Percentiles rank a stretch among this genome's conserved stretches.
These are phyloP conservation scores for Dreissena rostriformis DNA, from an alignment of 1,140 invertebrate genomes.

Conservation along the genomic window DNA sequence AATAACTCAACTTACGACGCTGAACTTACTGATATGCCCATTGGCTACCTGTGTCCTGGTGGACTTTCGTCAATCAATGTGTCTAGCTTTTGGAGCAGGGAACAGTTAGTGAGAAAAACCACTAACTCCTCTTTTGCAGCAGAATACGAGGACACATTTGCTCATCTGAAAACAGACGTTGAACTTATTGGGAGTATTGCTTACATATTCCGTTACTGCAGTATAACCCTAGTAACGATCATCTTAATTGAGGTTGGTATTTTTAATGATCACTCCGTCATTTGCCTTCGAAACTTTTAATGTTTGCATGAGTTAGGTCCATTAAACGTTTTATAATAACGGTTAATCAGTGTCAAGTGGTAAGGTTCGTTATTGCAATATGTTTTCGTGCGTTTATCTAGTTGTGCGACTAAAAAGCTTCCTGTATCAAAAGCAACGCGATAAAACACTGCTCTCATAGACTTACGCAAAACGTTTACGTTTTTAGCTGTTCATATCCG, in stretches of 20 bases:
- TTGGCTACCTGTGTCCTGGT: not conserved
- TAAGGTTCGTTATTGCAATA: too few species aligned
- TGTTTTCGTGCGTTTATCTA: too few species aligned
- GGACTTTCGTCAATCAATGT: not conserved
- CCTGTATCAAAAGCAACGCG: too few species aligned
- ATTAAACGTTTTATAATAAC: too few species aligned
- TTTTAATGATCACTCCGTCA: not conserved
- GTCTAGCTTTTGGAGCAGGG: not conserved
- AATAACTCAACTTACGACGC: not conserved
- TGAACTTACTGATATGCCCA: conserved; percentile 1
- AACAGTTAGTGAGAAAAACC: not conserved
- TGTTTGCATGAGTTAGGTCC: too few species aligned
- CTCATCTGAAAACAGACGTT: conserved; percentile 8
- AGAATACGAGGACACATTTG: not conserved
- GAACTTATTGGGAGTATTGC: conserved; percentile 60
- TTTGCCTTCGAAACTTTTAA: not conserved
- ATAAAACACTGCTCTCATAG: too few species aligned
- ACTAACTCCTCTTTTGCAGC: not conserved
- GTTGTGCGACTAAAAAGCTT: too few species aligned
- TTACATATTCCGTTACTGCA: conserved; percentile 62
- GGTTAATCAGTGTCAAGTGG: too few species aligned
- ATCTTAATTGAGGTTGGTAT: conserved; percentile 60
- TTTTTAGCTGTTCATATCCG: too few species aligned
- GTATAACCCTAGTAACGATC: conserved; percentile 59
- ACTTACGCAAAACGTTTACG: too few species aligned